Base-by-base conservation (phyloP, 2,888 invertebrate species). In the Steinernema scapterisci region DNA sequence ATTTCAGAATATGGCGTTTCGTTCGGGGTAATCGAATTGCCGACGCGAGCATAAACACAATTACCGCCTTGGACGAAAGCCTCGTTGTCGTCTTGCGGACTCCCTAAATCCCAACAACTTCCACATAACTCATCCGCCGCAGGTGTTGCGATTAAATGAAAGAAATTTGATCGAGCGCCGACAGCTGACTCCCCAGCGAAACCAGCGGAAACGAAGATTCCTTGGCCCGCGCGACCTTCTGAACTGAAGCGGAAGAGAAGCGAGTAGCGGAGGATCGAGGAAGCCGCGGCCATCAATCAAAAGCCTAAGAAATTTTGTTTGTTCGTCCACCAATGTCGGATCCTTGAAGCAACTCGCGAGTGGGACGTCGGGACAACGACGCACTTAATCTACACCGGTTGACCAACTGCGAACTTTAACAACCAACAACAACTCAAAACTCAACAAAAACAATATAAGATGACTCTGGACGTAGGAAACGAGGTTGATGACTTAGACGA, bases 401-500 rank as follows among this genome's bases (percentile, higher is more conserved):
- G 38, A 38, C 38, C 38, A 38, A 38, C 38, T 38, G 38, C 38
- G 9, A 38, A 38, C 25, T 63, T 63, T 13, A 63, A 25, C 63
- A 63, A 31, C 48, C 63, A 63, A 63, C 63, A 63, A 63, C 52
- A 21, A n/a, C n/a, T n/a, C n/a, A n/a, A 23, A 52, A 52, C 19
- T 11, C 52, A 63, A 63, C 63, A 63, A 31, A 27, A 63, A 54
- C 21, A 25, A 54, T 25, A 54, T 6, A 19, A 19, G 25, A 21
- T 25, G 21, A 23, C 6, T 54, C 38, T 38, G 38, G 38, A 13
- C 21, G 19, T 21, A 21, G 52, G 16, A 54, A 63, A 48, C 48
- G 19, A 48, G 19, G 48, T 48, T 48, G 48, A 13, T 48, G 63
- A 63, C 31, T 63, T 63, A 63, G 27, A 63, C 16, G 19, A 63